A percentile compares a stretch with the other conserved stretches of the same genome.
Conservation (phyloP, 2,888 invertebrate genomes). For the Rhogogaster chlorosoma region DNA sequence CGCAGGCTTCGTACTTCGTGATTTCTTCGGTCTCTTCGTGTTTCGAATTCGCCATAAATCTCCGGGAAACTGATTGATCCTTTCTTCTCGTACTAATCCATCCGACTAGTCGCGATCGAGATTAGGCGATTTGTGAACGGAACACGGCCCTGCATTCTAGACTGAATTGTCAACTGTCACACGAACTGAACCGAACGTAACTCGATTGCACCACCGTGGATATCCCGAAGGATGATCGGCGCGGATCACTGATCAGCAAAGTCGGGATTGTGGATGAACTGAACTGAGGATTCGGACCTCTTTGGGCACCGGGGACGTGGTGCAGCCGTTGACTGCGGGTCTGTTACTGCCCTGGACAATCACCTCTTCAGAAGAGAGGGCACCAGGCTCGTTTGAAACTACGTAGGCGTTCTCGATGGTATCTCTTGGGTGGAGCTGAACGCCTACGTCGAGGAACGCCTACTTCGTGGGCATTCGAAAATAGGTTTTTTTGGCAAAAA, state of each 20-base stretch:
- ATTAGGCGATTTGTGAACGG: neutral
- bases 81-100: too few relatives aligned
- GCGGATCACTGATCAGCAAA: neutral
- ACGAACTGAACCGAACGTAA: neutral
- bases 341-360: constrained; percentile 75
- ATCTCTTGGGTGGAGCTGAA: constrained; percentile 55
- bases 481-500: neutral
- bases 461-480: neutral
- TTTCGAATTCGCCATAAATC: too few relatives aligned
- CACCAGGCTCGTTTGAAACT: neutral
- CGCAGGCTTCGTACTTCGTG: too few relatives aligned
- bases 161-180: neutral
- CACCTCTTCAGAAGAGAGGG: constrained; percentile 65
- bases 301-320: constrained; percentile 64
- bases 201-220: neutral
- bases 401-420: constrained; percentile 12
- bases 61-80: neutral
- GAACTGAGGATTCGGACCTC: constrained; percentile 12
- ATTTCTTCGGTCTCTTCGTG: neutral
- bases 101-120: neutral
- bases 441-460: neutral
- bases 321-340: constrained; percentile 76
- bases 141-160: neutral
- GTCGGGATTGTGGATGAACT: neutral
- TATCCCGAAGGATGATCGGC: neutral